Evolutionary conservation across 2,797 vertebrate species (phyloP).

Genomic region (Malurus leucopterus): DNA sequence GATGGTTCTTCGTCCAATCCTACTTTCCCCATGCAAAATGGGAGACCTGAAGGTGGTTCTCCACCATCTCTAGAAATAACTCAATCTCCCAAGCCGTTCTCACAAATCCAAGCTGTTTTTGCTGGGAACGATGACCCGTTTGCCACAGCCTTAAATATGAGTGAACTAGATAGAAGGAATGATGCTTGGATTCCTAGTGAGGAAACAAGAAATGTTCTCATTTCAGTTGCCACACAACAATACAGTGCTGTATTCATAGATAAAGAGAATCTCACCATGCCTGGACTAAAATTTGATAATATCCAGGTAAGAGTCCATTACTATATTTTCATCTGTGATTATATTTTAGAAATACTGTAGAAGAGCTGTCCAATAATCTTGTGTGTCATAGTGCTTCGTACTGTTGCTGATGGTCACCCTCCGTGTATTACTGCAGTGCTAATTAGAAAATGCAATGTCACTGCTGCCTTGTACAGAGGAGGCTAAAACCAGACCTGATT

Average conservation of each 20-base stretch:
- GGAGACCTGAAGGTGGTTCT: conserved; percentile 52
- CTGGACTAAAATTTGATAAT: conserved; percentile 96
- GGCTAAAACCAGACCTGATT: background rate
- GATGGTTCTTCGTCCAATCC: conserved; percentile 41
- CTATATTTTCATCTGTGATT: background rate
- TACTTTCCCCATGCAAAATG: conserved; percentile 57
- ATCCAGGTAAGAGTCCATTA: conserved; percentile 82
- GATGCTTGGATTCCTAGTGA: conserved; percentile 93
- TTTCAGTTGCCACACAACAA: conserved; percentile 86
- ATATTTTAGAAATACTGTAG: background rate
- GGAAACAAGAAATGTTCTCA: conserved; percentile 82
- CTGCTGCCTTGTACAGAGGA: background rate
- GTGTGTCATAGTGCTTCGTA: background rate
- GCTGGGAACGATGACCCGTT: conserved; percentile 90
- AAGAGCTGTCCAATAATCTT: background rate
- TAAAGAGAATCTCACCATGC: conserved; percentile 89
- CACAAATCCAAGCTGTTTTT: conserved; percentile 91
- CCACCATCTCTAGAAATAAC: conserved; percentile 56
- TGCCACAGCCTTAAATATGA: conserved; percentile 91
- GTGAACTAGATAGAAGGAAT: conserved; percentile 89
- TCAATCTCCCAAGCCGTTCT: conserved; percentile 77
- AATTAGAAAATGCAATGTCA: background rate
- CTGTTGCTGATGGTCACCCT: background rate
- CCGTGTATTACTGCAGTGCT: background rate
- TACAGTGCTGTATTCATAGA: conserved; percentile 81